Evolutionary conservation across 2,797 vertebrate genomes (phyloP).

Genomic region (Psittacula derbiana): DNA sequence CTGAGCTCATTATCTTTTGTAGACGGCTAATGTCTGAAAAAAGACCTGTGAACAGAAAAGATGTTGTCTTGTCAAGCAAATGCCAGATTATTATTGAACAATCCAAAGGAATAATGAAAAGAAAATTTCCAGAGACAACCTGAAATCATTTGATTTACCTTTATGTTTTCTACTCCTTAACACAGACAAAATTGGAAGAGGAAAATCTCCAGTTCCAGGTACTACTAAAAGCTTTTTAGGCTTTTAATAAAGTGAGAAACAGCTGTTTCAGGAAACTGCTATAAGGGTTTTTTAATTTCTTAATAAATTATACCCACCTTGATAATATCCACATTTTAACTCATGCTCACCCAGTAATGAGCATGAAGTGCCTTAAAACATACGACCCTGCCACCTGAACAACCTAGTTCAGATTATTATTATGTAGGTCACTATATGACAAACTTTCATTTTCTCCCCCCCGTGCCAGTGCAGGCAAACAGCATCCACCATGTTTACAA

Average conservation of each 20-base stretch:
- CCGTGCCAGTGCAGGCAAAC: background rate
- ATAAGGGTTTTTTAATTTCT: background rate
- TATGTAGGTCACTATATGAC: fast-evolving
- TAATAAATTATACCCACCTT: background rate
- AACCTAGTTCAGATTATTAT: background rate
- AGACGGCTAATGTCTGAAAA: slow-evolving; percentile 48
- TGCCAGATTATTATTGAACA: slow-evolving; percentile 21
- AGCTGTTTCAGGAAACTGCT: background rate
- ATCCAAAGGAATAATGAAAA: background rate
- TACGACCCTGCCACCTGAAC: background rate
- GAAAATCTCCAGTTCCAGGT: background rate
- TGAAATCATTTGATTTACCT: slow-evolving; percentile 13
- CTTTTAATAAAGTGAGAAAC: background rate
- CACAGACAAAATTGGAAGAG: background rate
- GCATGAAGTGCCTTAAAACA: background rate
- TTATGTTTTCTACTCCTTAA: background rate
- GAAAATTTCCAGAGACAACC: slow-evolving; percentile 15
- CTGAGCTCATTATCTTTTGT: slow-evolving; percentile 50
- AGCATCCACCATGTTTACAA: background rate
- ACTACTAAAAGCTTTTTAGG: background rate
- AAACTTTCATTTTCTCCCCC: background rate
- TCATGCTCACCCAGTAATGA: background rate
- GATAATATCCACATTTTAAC: background rate
- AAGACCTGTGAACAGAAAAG: slow-evolving; percentile 28
- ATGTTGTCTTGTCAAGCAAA: slow-evolving; percentile 36